A percentile compares a stretch with the other conserved stretches of the same genome.
Evolutionary conservation across 2,797 vertebrate genomes (phyloP).

Genomic region (Podargus strigoides): DNA sequence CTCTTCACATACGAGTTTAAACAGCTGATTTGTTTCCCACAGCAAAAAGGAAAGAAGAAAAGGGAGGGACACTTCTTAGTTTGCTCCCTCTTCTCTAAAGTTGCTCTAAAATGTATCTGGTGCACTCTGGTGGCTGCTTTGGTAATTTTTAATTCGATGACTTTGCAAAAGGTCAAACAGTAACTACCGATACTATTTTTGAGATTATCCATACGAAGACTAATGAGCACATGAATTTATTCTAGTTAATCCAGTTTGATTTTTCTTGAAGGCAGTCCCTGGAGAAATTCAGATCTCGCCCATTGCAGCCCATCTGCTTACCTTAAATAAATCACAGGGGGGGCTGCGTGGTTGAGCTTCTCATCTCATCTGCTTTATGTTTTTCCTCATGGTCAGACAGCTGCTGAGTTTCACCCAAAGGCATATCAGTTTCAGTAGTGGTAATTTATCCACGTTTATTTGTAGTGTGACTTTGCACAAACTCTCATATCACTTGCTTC

Average conservation of each 20-base stretch:
- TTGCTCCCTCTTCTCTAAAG: neutral
- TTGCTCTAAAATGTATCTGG: conserved; percentile 39
- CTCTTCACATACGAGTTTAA: neutral
- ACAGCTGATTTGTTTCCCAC: neutral
- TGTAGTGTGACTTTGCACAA: neutral
- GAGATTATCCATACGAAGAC: neutral
- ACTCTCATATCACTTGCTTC: neutral
- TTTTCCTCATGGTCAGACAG: neutral
- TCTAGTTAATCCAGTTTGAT: neutral
- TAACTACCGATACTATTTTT: neutral
- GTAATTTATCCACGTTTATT: neutral
- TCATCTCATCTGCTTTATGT: neutral
- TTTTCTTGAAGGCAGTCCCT: neutral
- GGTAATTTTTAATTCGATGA: neutral
- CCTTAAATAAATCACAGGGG: neutral
- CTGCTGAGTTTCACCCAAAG: neutral
- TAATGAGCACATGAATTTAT: neutral
- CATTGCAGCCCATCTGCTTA: neutral
- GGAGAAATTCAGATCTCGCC: neutral
- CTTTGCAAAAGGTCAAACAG: neutral
- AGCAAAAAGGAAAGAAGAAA: neutral
- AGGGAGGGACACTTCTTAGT: neutral
- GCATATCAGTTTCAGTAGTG: neutral
- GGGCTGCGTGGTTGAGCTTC: neutral
- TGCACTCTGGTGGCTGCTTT: conserved; percentile 63